Conservation (phyloP, 2,113 vertebrate species). For the Atractosteus spatula region DNA sequence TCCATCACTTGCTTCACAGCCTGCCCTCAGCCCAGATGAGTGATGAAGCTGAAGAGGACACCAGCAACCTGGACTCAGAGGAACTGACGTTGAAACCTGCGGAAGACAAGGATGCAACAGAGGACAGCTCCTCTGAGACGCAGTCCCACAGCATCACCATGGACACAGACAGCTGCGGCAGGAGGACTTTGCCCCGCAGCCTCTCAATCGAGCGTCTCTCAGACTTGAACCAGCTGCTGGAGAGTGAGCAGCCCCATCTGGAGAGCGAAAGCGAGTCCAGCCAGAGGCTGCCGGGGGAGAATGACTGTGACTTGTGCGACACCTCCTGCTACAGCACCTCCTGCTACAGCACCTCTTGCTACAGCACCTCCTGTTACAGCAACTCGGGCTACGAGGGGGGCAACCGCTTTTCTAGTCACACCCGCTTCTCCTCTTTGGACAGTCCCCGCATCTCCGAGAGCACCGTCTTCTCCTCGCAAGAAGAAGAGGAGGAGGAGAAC, state of each 20-base stretch:
- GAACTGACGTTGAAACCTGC: conserved; percentile 32
- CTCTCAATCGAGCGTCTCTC: conserved; percentile 72
- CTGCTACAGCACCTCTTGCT: conserved; percentile 90
- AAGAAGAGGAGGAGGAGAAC: conserved; percentile 90
- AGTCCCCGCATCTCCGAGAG: conserved; percentile 93
- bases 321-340: conserved; percentile 90
- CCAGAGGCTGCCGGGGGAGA: conserved; percentile 69
- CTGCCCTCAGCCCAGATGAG: conserved; percentile 76
- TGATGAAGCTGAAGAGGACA: conserved; percentile 57
- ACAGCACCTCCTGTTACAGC: conserved; percentile 91
- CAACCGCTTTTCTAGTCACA: conserved; percentile 84
- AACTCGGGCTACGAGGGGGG: conserved; percentile 83
- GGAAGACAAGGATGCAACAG: conserved; percentile 64
- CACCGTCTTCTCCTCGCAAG: conserved; percentile 95
- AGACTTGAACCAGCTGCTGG: conserved; percentile 68
- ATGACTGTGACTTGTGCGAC: conserved; percentile 87
- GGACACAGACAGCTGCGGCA: conserved; percentile 63
- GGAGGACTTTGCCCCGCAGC: conserved; percentile 58
- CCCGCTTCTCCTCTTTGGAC: conserved; percentile 91
- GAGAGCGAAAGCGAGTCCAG: conserved; percentile 74
- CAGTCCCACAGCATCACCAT: conserved; percentile 47
- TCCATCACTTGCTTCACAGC: conserved; percentile 93
- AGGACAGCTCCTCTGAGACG: conserved; percentile 53
- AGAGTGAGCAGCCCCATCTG: conserved; percentile 67
- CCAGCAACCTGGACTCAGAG: conserved; percentile 40